Conservation (phyloP, 2,113 vertebrate species). For the Nannobrachium achirus region DNA sequence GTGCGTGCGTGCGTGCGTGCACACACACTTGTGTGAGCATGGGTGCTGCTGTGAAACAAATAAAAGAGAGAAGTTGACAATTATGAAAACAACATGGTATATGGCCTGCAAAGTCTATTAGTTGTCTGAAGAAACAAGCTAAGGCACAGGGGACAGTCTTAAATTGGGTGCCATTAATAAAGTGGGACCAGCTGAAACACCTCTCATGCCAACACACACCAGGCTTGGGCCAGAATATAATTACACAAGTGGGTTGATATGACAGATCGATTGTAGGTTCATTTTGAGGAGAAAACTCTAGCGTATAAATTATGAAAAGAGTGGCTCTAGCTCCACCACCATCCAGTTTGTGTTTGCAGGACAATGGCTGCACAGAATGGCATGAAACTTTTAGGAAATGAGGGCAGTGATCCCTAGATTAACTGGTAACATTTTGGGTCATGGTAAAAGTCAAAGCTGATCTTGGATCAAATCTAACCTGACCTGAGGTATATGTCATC, state of each 20-base stretch:
- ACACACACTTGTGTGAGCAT: not conserved
- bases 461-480: too few relatives aligned
- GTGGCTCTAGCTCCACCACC: too few relatives aligned
- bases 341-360: too few relatives aligned
- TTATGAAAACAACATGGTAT: not conserved
- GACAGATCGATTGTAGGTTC: not conserved
- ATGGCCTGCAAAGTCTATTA: constrained; percentile 13
- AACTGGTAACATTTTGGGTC: too few relatives aligned
- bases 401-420: too few relatives aligned
- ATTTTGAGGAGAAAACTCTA: too few relatives aligned
- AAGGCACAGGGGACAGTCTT: not conserved
- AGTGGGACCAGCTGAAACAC: not conserved
- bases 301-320: too few relatives aligned
- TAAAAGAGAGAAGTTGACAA: not conserved
- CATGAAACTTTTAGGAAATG: too few relatives aligned
- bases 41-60: not conserved
- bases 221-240: not conserved
- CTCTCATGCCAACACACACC: not conserved
- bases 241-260: not conserved
- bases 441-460: too few relatives aligned
- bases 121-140: constrained; percentile 18
- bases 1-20: not conserved
- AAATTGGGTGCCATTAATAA: constrained; percentile 5
- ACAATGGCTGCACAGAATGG: too few relatives aligned
- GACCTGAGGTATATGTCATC: too few relatives aligned